Evolutionary conservation across 2,888 invertebrate genomes (phyloP).

Genomic region (Globia sparganii): DNA sequence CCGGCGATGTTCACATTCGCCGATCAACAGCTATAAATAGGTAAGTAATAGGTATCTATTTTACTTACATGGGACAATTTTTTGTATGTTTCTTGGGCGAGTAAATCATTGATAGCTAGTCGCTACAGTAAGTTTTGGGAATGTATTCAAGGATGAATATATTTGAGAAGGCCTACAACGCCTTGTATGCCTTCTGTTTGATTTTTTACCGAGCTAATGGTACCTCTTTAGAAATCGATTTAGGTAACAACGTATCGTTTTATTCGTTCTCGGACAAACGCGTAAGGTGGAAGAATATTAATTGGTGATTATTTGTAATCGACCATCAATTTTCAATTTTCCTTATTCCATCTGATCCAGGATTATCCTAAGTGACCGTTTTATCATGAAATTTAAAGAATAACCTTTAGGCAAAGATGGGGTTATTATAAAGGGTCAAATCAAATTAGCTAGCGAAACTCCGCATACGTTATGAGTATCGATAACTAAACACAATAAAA

Average conservation of each 20-base stretch:
- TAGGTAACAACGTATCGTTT: background rate
- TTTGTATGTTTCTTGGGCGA: background rate
- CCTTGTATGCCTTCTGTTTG: too few relatives aligned
- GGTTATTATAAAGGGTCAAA: too few relatives aligned
- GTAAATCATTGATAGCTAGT: background rate
- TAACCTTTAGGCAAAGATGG: background rate
- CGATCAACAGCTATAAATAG: background rate
- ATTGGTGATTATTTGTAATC: slow-evolving; percentile 30
- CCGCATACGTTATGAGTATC: too few relatives aligned
- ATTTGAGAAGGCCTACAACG: background rate
- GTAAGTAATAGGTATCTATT: background rate
- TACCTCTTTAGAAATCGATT: slow-evolving; percentile 7
- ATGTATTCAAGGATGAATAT: background rate
- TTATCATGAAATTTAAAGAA: slow-evolving; percentile 16
- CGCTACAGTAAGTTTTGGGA: background rate
- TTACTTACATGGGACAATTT: background rate
- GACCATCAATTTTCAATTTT: slow-evolving; percentile 27
- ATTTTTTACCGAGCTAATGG: background rate
- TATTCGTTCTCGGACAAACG: background rate
- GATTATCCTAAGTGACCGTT: slow-evolving; percentile 28
- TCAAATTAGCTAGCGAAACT: too few relatives aligned
- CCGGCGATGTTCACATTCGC: background rate
- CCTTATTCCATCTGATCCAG: background rate
- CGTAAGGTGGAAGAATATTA: slow-evolving; percentile 20
- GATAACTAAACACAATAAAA: too few relatives aligned